These are phyloP conservation scores for Anthonomus grandis DNA, from an alignment of 1,140 invertebrate genomes.

Conservation along the genomic window DNA sequence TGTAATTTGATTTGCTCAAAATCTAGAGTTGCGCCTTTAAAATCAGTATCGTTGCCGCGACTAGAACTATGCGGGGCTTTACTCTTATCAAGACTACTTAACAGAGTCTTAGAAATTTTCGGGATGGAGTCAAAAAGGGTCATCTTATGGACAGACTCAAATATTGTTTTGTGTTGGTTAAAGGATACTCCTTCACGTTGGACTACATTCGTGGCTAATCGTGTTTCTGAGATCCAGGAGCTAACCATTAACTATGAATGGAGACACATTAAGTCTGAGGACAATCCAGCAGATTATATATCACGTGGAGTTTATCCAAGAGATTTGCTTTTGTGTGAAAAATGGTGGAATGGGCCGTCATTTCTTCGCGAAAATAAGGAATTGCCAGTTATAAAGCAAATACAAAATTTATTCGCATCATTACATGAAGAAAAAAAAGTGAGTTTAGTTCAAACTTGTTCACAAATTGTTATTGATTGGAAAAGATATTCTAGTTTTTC, in stretches of 20 bases:
- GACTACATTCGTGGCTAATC: constrained; percentile 25
- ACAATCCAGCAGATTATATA: constrained; percentile 40
- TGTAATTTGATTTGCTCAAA: constrained; percentile 22
- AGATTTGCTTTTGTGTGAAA: constrained; percentile 23
- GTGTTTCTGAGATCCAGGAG: constrained; percentile 12
- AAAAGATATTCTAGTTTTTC: too few species aligned
- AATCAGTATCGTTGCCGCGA: constrained; percentile 37
- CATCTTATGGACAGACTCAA: constrained; percentile 25
- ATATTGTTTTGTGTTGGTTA: constrained; percentile 39
- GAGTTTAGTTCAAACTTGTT: too few species aligned
- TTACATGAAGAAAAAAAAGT: too few species aligned
- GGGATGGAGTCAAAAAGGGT: background rate
- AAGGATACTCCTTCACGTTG: constrained; percentile 24
- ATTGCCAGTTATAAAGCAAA: too few species aligned
- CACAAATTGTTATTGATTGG: too few species aligned
- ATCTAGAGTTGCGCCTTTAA: constrained; percentile 41
- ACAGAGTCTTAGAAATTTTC: constrained; percentile 2
- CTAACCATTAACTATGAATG: constrained; percentile 12
- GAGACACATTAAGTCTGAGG: constrained; percentile 25
- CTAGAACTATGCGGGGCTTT: constrained; percentile 38
- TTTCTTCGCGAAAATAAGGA: too few species aligned
- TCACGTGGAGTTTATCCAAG: constrained; percentile 29
- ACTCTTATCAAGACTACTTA: constrained; percentile 25
- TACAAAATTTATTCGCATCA: too few species aligned
- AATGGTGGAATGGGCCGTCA: constrained; percentile 36